phyloP scores from a whole-genome alignment of 2,113 vertebrate genomes.

The Xiphophorus hellerii region DNA sequence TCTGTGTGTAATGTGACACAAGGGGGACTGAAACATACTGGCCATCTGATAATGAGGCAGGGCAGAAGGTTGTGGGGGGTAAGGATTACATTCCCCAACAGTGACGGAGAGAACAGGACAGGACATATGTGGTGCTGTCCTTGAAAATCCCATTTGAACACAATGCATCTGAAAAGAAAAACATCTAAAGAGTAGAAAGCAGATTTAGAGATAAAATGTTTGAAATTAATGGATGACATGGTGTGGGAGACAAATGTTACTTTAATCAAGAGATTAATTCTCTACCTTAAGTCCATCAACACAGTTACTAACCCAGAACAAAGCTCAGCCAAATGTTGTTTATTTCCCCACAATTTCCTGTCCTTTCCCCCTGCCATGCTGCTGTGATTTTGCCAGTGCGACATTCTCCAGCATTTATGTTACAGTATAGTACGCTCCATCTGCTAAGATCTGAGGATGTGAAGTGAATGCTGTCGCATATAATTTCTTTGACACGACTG shows the following conservation, averaged over 20 bases:
- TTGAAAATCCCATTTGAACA: constrained; percentile 70
- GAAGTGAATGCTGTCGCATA: constrained; percentile 78
- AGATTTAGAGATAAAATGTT: constrained; percentile 40
- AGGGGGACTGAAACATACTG: constrained; percentile 38
- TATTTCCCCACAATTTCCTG: constrained; percentile 40
- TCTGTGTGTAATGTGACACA: constrained; percentile 3
- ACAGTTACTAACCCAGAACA: constrained; percentile 17
- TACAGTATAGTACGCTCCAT: constrained; percentile 65
- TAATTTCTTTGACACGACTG: constrained; percentile 64
- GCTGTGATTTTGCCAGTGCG: constrained; percentile 29
- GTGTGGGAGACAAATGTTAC: constrained; percentile 52
- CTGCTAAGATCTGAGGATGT: constrained; percentile 68
- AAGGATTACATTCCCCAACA: constrained; percentile 54
- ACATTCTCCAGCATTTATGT: constrained; percentile 50
- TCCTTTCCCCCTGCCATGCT: background rate
- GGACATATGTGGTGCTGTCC: constrained; percentile 63
- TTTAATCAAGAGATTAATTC: constrained; percentile 61
- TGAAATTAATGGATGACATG: constrained; percentile 59
- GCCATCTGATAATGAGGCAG: constrained; percentile 63
- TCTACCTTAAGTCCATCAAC: constrained; percentile 63
- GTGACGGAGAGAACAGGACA: constrained; percentile 46
- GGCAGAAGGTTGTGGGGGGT: constrained; percentile 20
- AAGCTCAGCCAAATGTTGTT: constrained; percentile 65
- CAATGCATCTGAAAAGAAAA: constrained; percentile 45
- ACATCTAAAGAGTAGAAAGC: constrained; percentile 26